Evolutionary conservation across 2,888 invertebrate species (phyloP).

Genomic region (Troides aeacus): DNA sequence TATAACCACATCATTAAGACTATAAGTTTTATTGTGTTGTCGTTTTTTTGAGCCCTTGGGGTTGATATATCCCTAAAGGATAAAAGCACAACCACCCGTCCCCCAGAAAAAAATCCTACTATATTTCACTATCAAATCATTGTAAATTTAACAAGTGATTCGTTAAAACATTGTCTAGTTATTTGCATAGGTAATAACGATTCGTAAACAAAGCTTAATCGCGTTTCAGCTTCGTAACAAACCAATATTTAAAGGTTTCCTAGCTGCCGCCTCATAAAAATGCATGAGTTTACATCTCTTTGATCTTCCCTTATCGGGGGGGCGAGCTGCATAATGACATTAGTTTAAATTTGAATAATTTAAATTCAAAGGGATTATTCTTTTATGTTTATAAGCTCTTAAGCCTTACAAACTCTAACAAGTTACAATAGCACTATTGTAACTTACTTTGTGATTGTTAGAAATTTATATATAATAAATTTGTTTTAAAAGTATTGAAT

Average conservation of each 20-base stretch:
- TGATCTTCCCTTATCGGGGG: constrained; percentile 39
- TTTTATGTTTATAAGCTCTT: constrained; percentile 21
- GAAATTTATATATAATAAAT: too few relatives aligned
- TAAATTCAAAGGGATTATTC: constrained; percentile 30
- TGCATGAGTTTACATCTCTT: constrained; percentile 37
- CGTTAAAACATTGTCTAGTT: background rate
- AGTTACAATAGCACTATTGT: too few relatives aligned
- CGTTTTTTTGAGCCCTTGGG: too few relatives aligned
- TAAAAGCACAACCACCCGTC: too few relatives aligned
- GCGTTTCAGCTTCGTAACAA: background rate
- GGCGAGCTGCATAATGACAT: constrained; percentile 32
- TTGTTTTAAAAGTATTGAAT: too few relatives aligned
- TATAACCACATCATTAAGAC: too few relatives aligned
- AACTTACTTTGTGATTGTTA: too few relatives aligned
- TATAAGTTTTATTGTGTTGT: too few relatives aligned
- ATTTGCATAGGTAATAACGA: background rate
- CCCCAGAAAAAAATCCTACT: too few relatives aligned
- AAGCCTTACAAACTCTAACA: constrained; percentile 14
- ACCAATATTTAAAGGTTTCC: constrained; percentile 1
- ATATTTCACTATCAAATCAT: too few relatives aligned
- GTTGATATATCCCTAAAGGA: too few relatives aligned
- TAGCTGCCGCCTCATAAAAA: constrained; percentile 38
- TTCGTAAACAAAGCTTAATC: background rate
- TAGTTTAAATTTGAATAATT: constrained; percentile 34
- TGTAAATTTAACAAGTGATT: background rate